phyloP scores from a whole-genome alignment of 2,888 invertebrate genomes.

The Drosophila flavopinicola region DNA sequence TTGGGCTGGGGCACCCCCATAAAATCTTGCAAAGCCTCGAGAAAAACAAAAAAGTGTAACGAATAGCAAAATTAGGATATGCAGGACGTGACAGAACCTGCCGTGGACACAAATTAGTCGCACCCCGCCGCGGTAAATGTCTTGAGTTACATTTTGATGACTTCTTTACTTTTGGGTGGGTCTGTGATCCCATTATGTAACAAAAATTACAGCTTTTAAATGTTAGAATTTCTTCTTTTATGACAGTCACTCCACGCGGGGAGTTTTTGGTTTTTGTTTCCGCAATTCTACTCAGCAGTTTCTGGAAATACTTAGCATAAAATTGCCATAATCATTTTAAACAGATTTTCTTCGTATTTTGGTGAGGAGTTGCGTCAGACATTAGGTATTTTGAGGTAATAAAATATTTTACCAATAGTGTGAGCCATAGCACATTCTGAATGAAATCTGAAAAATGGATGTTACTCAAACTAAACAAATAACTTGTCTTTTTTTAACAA shows the following conservation, averaged over 20 bases:
- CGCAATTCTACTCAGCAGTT: slow-evolving; percentile 33
- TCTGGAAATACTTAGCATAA: slow-evolving; percentile 66
- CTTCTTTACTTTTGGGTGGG: slow-evolving; percentile 68
- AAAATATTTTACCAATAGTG: slow-evolving; percentile 54
- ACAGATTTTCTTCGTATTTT: slow-evolving; percentile 65
- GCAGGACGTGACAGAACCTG: slow-evolving; percentile 39
- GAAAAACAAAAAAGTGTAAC: slow-evolving; percentile 54
- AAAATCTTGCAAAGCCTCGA: slow-evolving; percentile 55
- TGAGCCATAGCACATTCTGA: slow-evolving; percentile 30
- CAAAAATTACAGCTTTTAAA: slow-evolving; percentile 69
- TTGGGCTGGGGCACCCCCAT: slow-evolving; percentile 41
- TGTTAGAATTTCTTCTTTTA: slow-evolving; percentile 60
- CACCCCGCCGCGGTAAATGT: slow-evolving; percentile 59
- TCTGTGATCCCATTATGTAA: slow-evolving; percentile 61
- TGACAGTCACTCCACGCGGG: slow-evolving; percentile 45
- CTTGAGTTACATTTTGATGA: slow-evolving; percentile 79
- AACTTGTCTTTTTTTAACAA: too few species aligned
- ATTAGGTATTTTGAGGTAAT: slow-evolving; percentile 24
- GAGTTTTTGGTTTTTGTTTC: slow-evolving; percentile 20
- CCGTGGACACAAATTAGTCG: slow-evolving; percentile 67
- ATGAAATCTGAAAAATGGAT: too few species aligned
- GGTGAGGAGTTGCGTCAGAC: slow-evolving; percentile 6
- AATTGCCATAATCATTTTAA: slow-evolving; percentile 75
- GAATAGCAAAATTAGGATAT: slow-evolving; percentile 66
- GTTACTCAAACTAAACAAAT: too few species aligned